Conservation (phyloP, 2,888 invertebrate species). For the Volucella bombylans region DNA sequence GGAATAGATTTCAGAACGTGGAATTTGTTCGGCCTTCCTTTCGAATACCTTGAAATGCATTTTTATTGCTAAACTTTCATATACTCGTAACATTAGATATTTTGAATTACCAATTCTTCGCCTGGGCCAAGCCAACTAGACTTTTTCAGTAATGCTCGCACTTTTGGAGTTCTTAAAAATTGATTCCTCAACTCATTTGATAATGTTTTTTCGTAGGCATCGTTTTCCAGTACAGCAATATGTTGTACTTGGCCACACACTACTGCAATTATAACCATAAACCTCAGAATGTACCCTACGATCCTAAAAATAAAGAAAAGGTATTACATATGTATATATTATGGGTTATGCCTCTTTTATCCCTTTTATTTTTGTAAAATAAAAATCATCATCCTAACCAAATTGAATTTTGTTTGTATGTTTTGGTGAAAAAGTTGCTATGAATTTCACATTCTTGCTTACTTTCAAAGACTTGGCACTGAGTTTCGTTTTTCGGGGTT, state of each 20-base stretch:
- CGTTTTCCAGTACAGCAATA: constrained; percentile 85
- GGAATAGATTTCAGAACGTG: constrained; percentile 86
- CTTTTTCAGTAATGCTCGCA: constrained; percentile 84
- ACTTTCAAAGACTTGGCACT: too few species aligned
- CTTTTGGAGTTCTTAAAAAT: constrained; percentile 85
- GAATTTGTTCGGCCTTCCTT: constrained; percentile 85
- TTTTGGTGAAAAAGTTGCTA: too few species aligned
- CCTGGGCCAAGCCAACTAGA: constrained; percentile 86
- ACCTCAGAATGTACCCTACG: constrained; percentile 28
- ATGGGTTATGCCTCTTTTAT: too few species aligned
- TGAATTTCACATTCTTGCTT: too few species aligned
- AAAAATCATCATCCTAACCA: too few species aligned
- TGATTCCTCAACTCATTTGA: constrained; percentile 85
- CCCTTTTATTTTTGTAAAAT: too few species aligned
- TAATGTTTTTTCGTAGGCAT: constrained; percentile 84
- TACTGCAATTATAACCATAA: constrained; percentile 36
- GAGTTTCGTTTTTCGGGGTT: too few species aligned
- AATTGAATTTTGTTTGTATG: too few species aligned
- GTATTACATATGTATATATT: background rate
- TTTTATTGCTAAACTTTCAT: constrained; percentile 3
- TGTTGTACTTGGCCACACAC: constrained; percentile 82
- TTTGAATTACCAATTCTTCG: constrained; percentile 84
- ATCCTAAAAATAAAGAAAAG: constrained; percentile 33
- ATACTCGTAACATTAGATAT: background rate
- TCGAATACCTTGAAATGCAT: constrained; percentile 83